Base-by-base conservation (phyloP, 64 coral and sea anemone species). In the Anthopleura sola region DNA sequence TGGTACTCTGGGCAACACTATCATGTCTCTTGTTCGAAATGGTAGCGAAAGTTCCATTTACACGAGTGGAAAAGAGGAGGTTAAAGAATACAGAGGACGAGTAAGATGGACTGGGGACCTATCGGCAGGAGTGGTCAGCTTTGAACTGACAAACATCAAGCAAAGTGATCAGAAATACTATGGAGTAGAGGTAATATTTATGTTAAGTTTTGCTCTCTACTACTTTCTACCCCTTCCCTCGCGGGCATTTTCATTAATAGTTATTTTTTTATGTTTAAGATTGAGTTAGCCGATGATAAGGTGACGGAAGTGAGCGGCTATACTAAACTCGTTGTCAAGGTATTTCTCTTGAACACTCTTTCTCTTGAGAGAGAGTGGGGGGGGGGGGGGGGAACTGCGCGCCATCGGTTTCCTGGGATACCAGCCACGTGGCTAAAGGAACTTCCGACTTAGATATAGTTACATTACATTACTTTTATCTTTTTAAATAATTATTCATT, bases 101-200 rank as follows among this genome's bases (percentile, higher is more conserved):
- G 75, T 77, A 1, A 36, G 75, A 77, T 77, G 75, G 75, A 13
- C 17, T 77, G 75, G 75, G 18, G 37, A 77, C 26, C 20, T 77
- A 3, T 5, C 32, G 16, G 37, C 33, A 11, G 75, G 75, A 40
- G 1, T 37, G 75, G 34, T 33, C 13, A 77, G 15, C 36, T 77
- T 77, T 77, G 75, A 77, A 39, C 33, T 77, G 37, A 19, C 75
- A 5, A 79, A 79, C 20, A 79, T 79, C 38, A 38, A 79, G 15
- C 5, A 79, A 2, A 0, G 38, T 24, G 76, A 79, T n/a, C 76
- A 79, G 39, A 48, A 48, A 23, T 79, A 44, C 36, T 79, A 79
- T 15, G 76, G 76, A 23, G 24, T 79, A 16, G 76, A 79, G 76
- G 76, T 77, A 77, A 16, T 53, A 12, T 53, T 53, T 15, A 53